Base-by-base conservation (phyloP, 2,797 vertebrate species). In the Ciconia nigra region DNA sequence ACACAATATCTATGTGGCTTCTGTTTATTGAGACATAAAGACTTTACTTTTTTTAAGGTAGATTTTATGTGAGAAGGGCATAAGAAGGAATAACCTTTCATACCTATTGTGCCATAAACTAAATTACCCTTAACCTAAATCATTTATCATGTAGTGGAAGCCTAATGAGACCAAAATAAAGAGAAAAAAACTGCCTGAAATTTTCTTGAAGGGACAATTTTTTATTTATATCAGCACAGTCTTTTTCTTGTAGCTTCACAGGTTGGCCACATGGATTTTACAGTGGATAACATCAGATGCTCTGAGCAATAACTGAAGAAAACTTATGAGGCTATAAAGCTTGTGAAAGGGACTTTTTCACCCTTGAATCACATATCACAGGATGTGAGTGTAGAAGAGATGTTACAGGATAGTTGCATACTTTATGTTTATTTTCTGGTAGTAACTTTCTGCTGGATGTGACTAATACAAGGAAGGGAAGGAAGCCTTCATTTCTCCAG, bases 81-180 rank as follows among this genome's bases (percentile, higher is more conserved):
- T 71, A 90, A 87, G 89, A 89, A 96, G 70, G 93, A 93, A 91
- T 95, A 97, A 97, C 95, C 87, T 97, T 95, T 97, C 92, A 63
- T 96, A 93, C 91, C 77, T 71, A 6, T 52, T 59, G 51, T 97
- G 83, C 83, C 94, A 83, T 95, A 97, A 96, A 97, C 90, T 94
- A 97, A 96, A 96, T 96, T 97, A 94, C 83, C 90, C 83, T 93
- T 96, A 93, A 96, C 94, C 70, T 90, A 92, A 96, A 58, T 82
- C 83, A 96, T 97, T 97, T 95, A 93, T 98, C 97, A 94, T 85
- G 58, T 74, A 67, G 83, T 69, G 95, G 84, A 91, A 77, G 88
- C 51, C 86, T 95, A 97, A 97, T 96, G 96, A 93, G 93, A 95
- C 70, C 87, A 84, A 72, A 96, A 83, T 61, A 90, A 96, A 94